Evolutionary conservation across 2,797 vertebrate species (phyloP).

Genomic region (Tenualosa ilisha): DNA sequence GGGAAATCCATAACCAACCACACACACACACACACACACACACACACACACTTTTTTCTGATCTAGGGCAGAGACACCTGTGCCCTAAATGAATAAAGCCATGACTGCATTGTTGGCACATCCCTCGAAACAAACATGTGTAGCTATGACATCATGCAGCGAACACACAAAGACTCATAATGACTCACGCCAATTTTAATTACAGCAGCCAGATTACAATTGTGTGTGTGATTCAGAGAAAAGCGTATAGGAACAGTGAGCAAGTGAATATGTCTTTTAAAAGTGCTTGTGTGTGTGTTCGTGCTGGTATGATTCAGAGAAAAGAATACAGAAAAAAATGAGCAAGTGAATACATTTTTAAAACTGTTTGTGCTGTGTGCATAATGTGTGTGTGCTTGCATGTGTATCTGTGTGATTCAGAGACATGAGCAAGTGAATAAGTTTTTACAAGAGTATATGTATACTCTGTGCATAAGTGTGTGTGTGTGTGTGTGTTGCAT

Average conservation of each 20-base stretch:
- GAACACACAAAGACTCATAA: background rate
- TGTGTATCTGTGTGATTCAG: too few relatives aligned
- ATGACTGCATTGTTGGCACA: background rate
- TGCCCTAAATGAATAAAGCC: slow-evolving; percentile 18
- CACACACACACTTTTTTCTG: slow-evolving; percentile 10
- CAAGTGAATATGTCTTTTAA: background rate
- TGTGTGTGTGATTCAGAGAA: background rate
- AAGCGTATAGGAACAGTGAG: background rate
- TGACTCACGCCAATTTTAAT: background rate
- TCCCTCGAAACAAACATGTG: background rate
- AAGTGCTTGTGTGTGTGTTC: background rate
- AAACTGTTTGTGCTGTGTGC: too few relatives aligned
- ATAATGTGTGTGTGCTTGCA: too few relatives aligned
- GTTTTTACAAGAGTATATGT: background rate
- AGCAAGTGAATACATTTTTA: too few relatives aligned
- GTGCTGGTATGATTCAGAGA: too few relatives aligned
- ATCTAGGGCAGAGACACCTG: background rate
- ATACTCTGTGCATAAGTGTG: too few relatives aligned
- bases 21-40: slow-evolving; percentile 31
- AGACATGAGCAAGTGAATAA: too few relatives aligned
- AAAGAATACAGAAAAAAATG: too few relatives aligned
- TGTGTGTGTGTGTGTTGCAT: background rate
- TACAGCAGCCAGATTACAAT: background rate
- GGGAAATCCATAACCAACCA: slow-evolving; percentile 31
- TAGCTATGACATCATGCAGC: background rate